These are phyloP conservation scores for Helarctos malayanus DNA, from an alignment of 2,797 vertebrate genomes.

Conservation along the genomic window DNA sequence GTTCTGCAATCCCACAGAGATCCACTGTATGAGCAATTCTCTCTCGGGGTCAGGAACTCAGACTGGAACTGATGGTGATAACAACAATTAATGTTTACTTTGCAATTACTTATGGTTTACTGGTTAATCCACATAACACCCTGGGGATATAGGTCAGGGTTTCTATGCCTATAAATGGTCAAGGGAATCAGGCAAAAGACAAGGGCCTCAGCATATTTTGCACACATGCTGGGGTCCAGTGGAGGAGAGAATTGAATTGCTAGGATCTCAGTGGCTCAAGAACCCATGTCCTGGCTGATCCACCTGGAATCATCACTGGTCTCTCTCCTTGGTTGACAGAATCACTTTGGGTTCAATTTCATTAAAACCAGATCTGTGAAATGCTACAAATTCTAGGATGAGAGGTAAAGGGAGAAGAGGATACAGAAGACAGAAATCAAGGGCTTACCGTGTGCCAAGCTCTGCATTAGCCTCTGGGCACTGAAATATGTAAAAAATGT, in stretches of 20 bases:
- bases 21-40: conserved; percentile 27
- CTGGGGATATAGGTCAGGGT: conserved; percentile 47
- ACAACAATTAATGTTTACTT: conserved; percentile 74
- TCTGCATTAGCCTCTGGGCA: neutral
- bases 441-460: neutral
- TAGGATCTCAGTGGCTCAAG: neutral
- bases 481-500: neutral
- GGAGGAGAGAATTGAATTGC: neutral
- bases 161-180: conserved; percentile 25
- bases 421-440: neutral
- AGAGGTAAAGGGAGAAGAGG: neutral
- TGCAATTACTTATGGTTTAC: conserved; percentile 59
- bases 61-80: neutral
- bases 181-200: conserved; percentile 5
- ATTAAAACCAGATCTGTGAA: neutral
- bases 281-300: neutral
- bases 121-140: neutral
- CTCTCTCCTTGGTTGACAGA: conserved; percentile 21
- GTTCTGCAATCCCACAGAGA: conserved; percentile 22
- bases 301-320: neutral
- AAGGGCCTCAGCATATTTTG: neutral
- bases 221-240: neutral
- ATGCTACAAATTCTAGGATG: neutral
- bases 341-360: neutral
- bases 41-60: conserved; percentile 45